Evolutionary conservation across 1,140 invertebrate genomes (phyloP), one percentile per base, ranked within the genome.

Genomic region (Drosophila mayri): DNA sequence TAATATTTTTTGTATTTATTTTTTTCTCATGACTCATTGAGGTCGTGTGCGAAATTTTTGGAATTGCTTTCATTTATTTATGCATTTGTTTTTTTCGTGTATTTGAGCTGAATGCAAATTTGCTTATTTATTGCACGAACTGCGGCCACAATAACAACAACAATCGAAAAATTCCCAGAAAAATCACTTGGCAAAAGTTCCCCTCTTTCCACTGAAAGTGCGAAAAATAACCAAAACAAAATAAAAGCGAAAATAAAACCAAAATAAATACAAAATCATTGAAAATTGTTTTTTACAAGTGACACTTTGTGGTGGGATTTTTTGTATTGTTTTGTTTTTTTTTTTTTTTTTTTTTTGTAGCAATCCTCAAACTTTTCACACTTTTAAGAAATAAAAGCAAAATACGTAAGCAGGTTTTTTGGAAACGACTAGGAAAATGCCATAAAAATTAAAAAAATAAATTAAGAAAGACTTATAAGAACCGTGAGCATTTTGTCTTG

Each of bases 11-110:
- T 72, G 32, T 37, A 38, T 38, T 55, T 55, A 38, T 55, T 55
- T 55, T 55, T 38, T 25, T 25, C 25, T 55, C 52, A 76, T 87
- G 84, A 87, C 84, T 87, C 84, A 87, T 87, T 87, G 84, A 80
- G 84, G 84, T 83, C 84, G 84, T 87, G 80, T 87, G 84, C 84
- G 84, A 87, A 72, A 87, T 87, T 83, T 87, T 87, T 87, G 80
- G 84, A 87, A 87, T 87, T 87, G 84, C 84, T 87, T 88, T 80
- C 68, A 84, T 87, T 88, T 88, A 80, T 88, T 88, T 88, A 87
- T 88, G 79, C 80, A 87, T 88, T 87, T 87, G 84, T 88, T 87
- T 77, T 83, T 88, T 55, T 55, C 52, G 9, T 25, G 79, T 82
- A 82, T 86, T 86, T 81, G 76, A 64, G 80, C 57, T 83, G 83